Percentiles rank a stretch among this genome's conserved stretches.
phyloP scores from a whole-genome alignment of 2,888 invertebrate species.

The Serrognathus titanus region DNA sequence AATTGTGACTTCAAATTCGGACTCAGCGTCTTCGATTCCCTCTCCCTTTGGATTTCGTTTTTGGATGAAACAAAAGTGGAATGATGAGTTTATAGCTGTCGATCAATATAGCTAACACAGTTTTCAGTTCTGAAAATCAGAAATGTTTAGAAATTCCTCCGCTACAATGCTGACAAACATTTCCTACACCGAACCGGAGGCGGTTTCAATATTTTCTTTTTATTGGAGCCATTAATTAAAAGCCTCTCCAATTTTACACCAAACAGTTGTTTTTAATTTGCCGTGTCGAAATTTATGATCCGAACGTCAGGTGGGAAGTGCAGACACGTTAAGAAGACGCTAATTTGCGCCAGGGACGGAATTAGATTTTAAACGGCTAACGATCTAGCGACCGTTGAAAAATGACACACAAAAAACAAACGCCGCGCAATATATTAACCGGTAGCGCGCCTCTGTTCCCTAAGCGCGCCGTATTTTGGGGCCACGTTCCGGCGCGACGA shows the following conservation, averaged over 20 bases:
- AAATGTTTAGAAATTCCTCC: too few species aligned
- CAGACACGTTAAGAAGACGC: slow-evolving; percentile 44
- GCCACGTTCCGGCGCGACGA: slow-evolving; percentile 34
- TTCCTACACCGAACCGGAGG: too few species aligned
- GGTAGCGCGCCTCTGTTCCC: slow-evolving; percentile 24
- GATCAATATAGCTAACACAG: too few species aligned
- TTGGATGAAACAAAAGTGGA: too few species aligned
- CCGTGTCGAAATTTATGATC: slow-evolving; percentile 48
- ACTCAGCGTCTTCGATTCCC: too few species aligned
- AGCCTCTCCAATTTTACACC: slow-evolving; percentile 40
- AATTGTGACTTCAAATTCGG: too few species aligned
- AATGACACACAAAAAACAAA: slow-evolving; percentile 41
- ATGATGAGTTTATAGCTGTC: too few species aligned
- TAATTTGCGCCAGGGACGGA: slow-evolving; percentile 49
- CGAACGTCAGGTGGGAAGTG: slow-evolving; percentile 43
- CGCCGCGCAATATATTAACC: slow-evolving; percentile 36
- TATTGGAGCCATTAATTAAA: slow-evolving; percentile 4
- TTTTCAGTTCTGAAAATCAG: too few species aligned
- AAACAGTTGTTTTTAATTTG: slow-evolving; percentile 50
- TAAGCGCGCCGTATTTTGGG: slow-evolving; percentile 31
- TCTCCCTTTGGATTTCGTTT: too few species aligned
- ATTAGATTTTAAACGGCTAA: slow-evolving; percentile 52
- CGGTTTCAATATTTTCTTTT: too few species aligned
- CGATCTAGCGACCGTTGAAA: slow-evolving; percentile 47
- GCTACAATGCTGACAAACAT: too few species aligned